A percentile compares a stretch with the other conserved stretches of the same genome.
Evolutionary conservation across 2,888 invertebrate genomes (phyloP).

Genomic region (Drosophila mettleri): DNA sequence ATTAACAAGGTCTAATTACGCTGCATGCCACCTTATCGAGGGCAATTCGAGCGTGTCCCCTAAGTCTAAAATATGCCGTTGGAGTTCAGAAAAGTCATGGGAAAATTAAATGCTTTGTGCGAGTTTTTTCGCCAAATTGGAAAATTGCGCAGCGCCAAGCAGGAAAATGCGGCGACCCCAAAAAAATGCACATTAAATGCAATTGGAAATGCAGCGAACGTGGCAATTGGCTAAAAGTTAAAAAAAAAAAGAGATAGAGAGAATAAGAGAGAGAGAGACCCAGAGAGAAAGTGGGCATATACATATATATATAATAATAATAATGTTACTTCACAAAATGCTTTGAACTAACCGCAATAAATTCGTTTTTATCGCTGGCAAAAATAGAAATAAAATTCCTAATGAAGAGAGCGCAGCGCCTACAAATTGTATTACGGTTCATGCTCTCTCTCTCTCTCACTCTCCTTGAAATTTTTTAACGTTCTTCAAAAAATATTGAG

Average conservation of each 20-base stretch:
- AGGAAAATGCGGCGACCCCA: constrained; percentile 3
- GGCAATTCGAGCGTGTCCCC: constrained; percentile 4
- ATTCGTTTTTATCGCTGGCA: constrained; percentile 52
- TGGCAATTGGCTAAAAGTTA: constrained; percentile 29
- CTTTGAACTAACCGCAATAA: constrained; percentile 76
- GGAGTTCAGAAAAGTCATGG: constrained; percentile 56
- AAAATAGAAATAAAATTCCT: constrained; percentile 48
- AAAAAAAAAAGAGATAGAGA: constrained; percentile 9
- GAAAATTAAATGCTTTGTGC: constrained; percentile 58
- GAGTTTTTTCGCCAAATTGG: constrained; percentile 40
- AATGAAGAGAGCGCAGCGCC: constrained; percentile 64
- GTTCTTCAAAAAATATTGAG: constrained; percentile 37
- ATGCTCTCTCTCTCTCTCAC: not conserved
- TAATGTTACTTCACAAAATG: constrained; percentile 53
- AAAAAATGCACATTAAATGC: constrained; percentile 52
- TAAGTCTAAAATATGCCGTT: constrained; percentile 33
- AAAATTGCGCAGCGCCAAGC: constrained; percentile 8
- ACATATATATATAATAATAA: not conserved
- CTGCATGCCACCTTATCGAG: not conserved
- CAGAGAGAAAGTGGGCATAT: not conserved
- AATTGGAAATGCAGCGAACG: constrained; percentile 76
- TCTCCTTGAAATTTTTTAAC: constrained; percentile 3
- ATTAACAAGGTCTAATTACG: constrained; percentile 55
- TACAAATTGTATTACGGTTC: constrained; percentile 64
- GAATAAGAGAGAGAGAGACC: too few species aligned